Percentiles rank a stretch among this genome's conserved stretches.
Conservation (phyloP, 2,888 invertebrate genomes). For the Apamea monoglypha region DNA sequence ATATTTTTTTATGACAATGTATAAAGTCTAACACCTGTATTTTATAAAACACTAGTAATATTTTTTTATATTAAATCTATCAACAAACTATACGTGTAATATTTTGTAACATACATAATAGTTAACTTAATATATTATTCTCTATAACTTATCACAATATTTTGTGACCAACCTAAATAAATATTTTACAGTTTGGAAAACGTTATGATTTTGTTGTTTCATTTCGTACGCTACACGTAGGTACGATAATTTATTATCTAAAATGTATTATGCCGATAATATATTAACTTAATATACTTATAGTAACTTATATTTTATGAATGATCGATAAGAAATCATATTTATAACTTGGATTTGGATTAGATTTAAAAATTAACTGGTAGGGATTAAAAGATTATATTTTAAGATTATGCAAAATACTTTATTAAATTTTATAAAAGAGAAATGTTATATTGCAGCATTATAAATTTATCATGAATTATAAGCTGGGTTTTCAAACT, state of each 20-base stretch:
- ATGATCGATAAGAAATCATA: constrained; percentile 60
- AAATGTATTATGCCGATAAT: constrained; percentile 74
- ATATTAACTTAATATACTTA: constrained; percentile 61
- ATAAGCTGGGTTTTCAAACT: constrained; percentile 4
- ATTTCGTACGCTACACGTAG: constrained; percentile 22
- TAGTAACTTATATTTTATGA: constrained; percentile 48
- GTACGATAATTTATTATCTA: constrained; percentile 33
- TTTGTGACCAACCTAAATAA: constrained; percentile 72
- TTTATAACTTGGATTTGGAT: constrained; percentile 17
- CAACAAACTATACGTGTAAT: constrained; percentile 48
- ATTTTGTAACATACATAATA: constrained; percentile 54
- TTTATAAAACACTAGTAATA: constrained; percentile 35
- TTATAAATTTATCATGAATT: neutral
- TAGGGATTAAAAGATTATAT: neutral
- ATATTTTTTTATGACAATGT: constrained; percentile 10
- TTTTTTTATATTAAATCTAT: constrained; percentile 51
- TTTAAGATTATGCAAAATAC: neutral
- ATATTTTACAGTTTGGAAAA: constrained; percentile 82
- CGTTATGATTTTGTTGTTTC: constrained; percentile 82
- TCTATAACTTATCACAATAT: constrained; percentile 62
- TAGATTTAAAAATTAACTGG: neutral
- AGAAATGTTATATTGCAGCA: neutral
- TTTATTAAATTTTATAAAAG: neutral
- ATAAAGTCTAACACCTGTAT: constrained; percentile 45
- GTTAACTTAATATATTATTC: constrained; percentile 58